A percentile compares a stretch with the other conserved stretches of the same genome.
phyloP scores from a whole-genome alignment of 2,888 invertebrate species.

The Trichacis sp. region DNA sequence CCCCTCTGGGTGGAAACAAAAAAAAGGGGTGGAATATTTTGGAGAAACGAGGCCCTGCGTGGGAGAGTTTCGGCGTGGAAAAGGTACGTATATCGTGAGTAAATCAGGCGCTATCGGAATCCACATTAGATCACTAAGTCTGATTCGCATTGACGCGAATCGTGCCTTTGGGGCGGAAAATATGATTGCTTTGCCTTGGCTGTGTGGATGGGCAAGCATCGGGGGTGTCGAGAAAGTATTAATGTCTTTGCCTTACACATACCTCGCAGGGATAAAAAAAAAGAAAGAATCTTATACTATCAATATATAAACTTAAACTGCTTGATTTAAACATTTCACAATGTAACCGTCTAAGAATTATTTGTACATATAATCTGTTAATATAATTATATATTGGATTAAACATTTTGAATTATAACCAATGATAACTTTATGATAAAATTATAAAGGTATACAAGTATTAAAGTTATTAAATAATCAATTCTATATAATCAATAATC shows the following conservation, averaged over 20 bases:
- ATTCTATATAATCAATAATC: too few relatives aligned
- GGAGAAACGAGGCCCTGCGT: slow-evolving; percentile 1
- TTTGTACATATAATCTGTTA: too few relatives aligned
- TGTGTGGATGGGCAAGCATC: slow-evolving; percentile 56
- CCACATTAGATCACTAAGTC: slow-evolving; percentile 67
- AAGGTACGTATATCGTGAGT: slow-evolving; percentile 50
- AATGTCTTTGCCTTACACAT: slow-evolving; percentile 51
- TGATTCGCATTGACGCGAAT: slow-evolving; percentile 69
- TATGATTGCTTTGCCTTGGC: slow-evolving; percentile 66
- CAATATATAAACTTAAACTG: too few relatives aligned
- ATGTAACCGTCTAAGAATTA: too few relatives aligned
- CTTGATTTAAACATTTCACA: too few relatives aligned
- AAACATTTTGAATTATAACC: too few relatives aligned
- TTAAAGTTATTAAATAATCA: too few relatives aligned
- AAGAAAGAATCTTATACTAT: background rate
- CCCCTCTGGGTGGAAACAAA: background rate
- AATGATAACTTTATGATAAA: too few relatives aligned
- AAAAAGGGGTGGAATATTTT: slow-evolving; percentile 5
- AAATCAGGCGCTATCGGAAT: slow-evolving; percentile 67
- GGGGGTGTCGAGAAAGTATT: slow-evolving; percentile 56
- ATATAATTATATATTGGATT: too few relatives aligned
- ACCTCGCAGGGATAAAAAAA: too few relatives aligned
- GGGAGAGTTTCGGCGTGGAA: slow-evolving; percentile 8
- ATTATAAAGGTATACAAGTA: too few relatives aligned
- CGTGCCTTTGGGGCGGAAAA: slow-evolving; percentile 68